A percentile compares a stretch with the other conserved stretches of the same genome.
Conservation (phyloP, 1,140 invertebrate species). For the Drosophila varians region DNA sequence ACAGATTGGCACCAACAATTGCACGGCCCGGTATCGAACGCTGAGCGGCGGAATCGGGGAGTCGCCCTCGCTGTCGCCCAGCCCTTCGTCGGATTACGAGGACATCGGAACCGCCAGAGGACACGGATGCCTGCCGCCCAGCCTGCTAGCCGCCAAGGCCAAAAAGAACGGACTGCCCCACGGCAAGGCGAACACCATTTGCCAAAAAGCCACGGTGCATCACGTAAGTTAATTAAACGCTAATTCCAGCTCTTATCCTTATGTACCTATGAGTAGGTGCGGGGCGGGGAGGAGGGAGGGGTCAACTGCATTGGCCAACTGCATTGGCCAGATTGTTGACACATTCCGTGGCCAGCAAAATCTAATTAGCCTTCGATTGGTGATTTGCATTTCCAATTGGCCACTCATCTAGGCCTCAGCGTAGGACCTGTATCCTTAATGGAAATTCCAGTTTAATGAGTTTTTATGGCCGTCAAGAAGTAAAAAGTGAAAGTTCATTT, state of each 20-base stretch:
- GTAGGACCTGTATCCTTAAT: conserved; percentile 70
- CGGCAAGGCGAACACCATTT: conserved; percentile 82
- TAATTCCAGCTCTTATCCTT: conserved; percentile 14
- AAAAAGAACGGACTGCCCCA: conserved; percentile 83
- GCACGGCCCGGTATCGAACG: conserved; percentile 81
- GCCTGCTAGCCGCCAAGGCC: conserved; percentile 68
- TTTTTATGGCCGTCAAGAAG: conserved; percentile 53
- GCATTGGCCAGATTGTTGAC: conserved; percentile 53
- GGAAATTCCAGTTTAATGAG: conserved; percentile 80
- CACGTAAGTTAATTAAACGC: conserved; percentile 83
- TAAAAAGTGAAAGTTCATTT: conserved; percentile 66
- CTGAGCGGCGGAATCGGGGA: conserved; percentile 81
- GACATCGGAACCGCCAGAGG: conserved; percentile 77
- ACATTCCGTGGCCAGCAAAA: conserved; percentile 53
- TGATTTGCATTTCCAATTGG: conserved; percentile 72
- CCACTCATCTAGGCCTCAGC: conserved; percentile 19
- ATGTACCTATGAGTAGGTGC: not conserved
- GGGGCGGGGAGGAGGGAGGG: not conserved
- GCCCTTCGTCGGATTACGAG: conserved; percentile 83
- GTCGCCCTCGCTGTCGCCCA: conserved; percentile 82
- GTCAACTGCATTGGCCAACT: conserved; percentile 21
- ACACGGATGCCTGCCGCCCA: conserved; percentile 70
- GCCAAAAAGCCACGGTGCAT: conserved; percentile 83
- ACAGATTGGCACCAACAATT: conserved; percentile 83
- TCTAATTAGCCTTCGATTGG: conserved; percentile 69